Percentiles rank a stretch among this genome's conserved stretches.
Evolutionary conservation across 2,797 vertebrate species (phyloP).

Genomic region (Enoplosus armatus): DNA sequence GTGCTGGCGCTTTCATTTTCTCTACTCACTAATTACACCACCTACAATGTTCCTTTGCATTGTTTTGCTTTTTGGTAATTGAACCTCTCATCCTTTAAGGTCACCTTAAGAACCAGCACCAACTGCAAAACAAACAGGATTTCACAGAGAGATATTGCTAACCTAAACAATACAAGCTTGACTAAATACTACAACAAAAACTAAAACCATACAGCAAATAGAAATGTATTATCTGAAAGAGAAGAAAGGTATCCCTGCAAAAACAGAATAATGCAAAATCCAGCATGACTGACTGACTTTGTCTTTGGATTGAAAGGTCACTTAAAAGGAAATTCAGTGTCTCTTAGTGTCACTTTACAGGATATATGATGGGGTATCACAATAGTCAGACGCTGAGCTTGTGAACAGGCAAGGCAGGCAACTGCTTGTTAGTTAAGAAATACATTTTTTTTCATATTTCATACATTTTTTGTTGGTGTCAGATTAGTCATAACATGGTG

Average conservation of each 20-base stretch:
- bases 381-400: not conserved
- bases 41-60: conserved; percentile 1
- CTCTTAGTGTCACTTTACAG: conserved; percentile 25
- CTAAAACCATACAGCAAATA: not conserved
- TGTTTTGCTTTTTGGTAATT: conserved; percentile 31
- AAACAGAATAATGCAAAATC: not conserved
- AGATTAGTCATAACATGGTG: not conserved
- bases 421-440: not conserved
- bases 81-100: conserved; percentile 27
- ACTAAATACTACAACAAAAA: not conserved
- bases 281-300: not conserved
- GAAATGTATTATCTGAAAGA: not conserved
- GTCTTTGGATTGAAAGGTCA: conserved; percentile 10
- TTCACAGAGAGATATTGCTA: conserved; percentile 2
- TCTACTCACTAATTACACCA: conserved; percentile 22
- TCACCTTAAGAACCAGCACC: not conserved
- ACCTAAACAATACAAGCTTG: conserved; percentile 11
- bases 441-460: too few relatives aligned
- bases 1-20: conserved; percentile 31
- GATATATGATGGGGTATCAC: conserved; percentile 42
- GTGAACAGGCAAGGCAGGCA: too few relatives aligned
- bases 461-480: not conserved
- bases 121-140: conserved; percentile 21
- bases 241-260: not conserved
- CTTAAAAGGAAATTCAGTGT: conserved; percentile 34